Conservation (phyloP, 2,888 invertebrate genomes). For the Troides oblongomaculatus region DNA sequence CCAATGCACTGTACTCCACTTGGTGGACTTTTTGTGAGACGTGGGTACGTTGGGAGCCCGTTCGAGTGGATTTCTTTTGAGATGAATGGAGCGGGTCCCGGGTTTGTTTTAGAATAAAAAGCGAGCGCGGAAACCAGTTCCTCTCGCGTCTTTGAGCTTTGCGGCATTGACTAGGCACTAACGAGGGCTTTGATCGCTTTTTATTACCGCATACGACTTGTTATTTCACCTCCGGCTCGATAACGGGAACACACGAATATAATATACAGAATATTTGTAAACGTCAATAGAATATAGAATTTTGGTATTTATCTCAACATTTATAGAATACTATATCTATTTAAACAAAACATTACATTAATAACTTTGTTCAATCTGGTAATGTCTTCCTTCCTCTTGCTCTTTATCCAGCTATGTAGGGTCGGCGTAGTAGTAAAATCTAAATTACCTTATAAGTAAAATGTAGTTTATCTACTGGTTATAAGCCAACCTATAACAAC, state of each 20-base stretch:
- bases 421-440: too few relatives aligned
- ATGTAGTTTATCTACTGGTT: too few relatives aligned
- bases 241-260: slow-evolving; percentile 11
- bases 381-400: too few relatives aligned
- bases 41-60: slow-evolving; percentile 6
- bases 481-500: too few relatives aligned
- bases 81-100: slow-evolving; percentile 32
- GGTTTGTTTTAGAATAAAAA: slow-evolving; percentile 36
- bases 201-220: slow-evolving; percentile 3
- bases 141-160: slow-evolving; percentile 32
- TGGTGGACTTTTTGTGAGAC: slow-evolving; percentile 9
- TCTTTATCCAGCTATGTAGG: too few relatives aligned
- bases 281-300: not conserved
- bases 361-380: too few relatives aligned
- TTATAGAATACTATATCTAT: too few relatives aligned
- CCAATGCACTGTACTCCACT: slow-evolving; percentile 19
- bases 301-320: too few relatives aligned
- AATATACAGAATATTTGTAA: not conserved
- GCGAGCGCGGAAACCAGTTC: slow-evolving; percentile 34
- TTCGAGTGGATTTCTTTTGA: slow-evolving; percentile 31
- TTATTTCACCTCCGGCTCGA: slow-evolving; percentile 1
- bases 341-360: too few relatives aligned
- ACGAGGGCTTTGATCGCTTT: slow-evolving; percentile 11
- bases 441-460: too few relatives aligned
- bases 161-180: slow-evolving; percentile 13